Evolutionary conservation across 2,113 vertebrate species (phyloP).

Genomic region (Oreochromis niloticus): DNA sequence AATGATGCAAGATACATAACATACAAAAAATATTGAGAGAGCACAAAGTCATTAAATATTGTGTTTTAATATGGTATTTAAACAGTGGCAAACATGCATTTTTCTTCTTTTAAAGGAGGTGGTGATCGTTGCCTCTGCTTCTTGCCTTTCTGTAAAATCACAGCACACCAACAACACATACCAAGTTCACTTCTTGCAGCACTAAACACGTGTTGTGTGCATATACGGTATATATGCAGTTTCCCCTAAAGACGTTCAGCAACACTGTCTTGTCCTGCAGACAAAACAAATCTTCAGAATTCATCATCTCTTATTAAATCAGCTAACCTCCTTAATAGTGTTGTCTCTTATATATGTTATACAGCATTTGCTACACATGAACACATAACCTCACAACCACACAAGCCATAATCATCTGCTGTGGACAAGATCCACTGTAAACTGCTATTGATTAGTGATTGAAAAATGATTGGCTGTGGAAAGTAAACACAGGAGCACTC

Average conservation of each 20-base stretch:
- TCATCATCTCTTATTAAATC: neutral
- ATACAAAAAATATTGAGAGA: neutral
- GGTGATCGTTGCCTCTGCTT: neutral
- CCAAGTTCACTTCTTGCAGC: neutral
- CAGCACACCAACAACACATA: neutral
- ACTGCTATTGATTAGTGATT: slow-evolving; percentile 34
- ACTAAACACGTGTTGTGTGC: neutral
- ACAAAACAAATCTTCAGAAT: neutral
- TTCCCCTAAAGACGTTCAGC: neutral
- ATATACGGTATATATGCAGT: neutral
- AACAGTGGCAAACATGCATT: neutral
- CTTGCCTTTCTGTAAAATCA: neutral
- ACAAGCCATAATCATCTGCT: neutral
- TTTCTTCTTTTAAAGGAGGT: neutral
- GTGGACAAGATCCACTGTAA: neutral
- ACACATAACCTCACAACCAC: neutral
- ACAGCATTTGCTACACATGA: neutral
- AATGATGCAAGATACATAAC: neutral
- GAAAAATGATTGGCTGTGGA: slow-evolving; percentile 21
- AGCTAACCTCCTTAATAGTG: neutral
- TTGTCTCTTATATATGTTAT: neutral
- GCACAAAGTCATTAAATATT: neutral
- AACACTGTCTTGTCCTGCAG: neutral
- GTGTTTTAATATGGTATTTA: neutral
- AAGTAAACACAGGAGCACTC: slow-evolving; percentile 45